Base-by-base conservation (phyloP, 2,888 invertebrate species). In the Erebia palarica region DNA sequence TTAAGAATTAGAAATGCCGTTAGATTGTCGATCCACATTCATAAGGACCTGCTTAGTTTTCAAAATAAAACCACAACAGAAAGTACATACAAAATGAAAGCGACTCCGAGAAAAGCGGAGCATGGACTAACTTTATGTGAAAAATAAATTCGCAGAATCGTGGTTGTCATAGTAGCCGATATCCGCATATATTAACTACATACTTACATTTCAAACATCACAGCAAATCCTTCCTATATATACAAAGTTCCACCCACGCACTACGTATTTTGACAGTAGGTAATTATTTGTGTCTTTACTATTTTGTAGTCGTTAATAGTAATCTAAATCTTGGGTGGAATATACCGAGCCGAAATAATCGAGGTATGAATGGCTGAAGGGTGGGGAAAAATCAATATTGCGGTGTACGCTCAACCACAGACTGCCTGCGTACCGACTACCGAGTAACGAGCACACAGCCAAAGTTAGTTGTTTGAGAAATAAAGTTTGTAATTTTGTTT, bases 151-250 rank as follows among this genome's bases (percentile, higher is more conserved):
- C 13, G 27, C 58, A 14, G 13, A 10, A 10, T 21, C 8, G 18
- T 21, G 21, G 27, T 14, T 5, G 13, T 59, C 13, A 58, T 27
- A n/a, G 59, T 36, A 59, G 9, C 36, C 14, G 13, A 36, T 14
- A 59, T 13, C 1, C 36, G 9, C 3, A n/a, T 14, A 59, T 13
- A 47, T 61, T 47, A 13, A 57, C 10, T 10, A 14, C 1, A 9
- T 14, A 59, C 58, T 59, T 14, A 59, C 58, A 59, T 59, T 36
- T 59, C 58, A 59, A 14, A 36, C 58, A 59, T 59, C 16, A 55
- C 55, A 8, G 8, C 36, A 13, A 59, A 36, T 14, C 36, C 14
- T 9, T 27, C 14, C 58, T 36, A n/a, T 36, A n/a, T 36, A n/a
- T 14, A 36, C 14, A 59, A 11, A 42, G 1, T n/a, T n/a, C 16